Evolutionary conservation across 2,888 invertebrate genomes (phyloP), one percentile per base, ranked within the genome.

Genomic region (Thereva unica): DNA sequence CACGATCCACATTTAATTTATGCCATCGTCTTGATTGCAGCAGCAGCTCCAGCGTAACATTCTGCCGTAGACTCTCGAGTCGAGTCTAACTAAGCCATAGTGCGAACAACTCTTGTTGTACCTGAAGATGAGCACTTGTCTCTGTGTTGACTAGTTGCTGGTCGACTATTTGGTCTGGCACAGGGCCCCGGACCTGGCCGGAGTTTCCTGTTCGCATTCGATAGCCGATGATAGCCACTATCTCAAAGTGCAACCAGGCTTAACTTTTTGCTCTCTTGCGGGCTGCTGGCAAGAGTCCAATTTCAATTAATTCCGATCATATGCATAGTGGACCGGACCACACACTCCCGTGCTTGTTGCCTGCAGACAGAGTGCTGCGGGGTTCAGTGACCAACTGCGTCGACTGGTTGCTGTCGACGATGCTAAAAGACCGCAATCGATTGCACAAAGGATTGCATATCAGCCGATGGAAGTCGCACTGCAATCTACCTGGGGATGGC

Each of bases 271-370:
- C 41, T 50, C 45, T 61, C 49, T 61, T 61, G 10, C 41, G 41
- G 34, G 38, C 49, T 50, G 23, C 40, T 50, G 41, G 23, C 2
- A 61, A 61, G 61, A 50, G 9, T 61, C 61, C 61, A 49, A 64
- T 64, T 64, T 53, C 64, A 64, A 64, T 64, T 64, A 64, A 64
- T 64, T 64, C 64, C 45, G 53, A 64, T 64, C 54, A 38, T 64
- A 64, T 64, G 64, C 64, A 64, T 38, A 23, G 23, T 23, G 23
- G 45, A n/a, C 44, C 45, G 44, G 64, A 64, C 64, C 64, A 64
- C 64, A 53, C 45, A 45, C 44, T 53, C 45, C 35, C 38, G 8
- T 12, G 44, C 54, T 53, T 53, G 37, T 54, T 38, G 44, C 53
- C 54, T n/a, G 10, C 37, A 54, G 8, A 38, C 38, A 45, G n/a